Conservation (phyloP, 2,113 vertebrate genomes). For the Epinephelus cyanopodus region DNA sequence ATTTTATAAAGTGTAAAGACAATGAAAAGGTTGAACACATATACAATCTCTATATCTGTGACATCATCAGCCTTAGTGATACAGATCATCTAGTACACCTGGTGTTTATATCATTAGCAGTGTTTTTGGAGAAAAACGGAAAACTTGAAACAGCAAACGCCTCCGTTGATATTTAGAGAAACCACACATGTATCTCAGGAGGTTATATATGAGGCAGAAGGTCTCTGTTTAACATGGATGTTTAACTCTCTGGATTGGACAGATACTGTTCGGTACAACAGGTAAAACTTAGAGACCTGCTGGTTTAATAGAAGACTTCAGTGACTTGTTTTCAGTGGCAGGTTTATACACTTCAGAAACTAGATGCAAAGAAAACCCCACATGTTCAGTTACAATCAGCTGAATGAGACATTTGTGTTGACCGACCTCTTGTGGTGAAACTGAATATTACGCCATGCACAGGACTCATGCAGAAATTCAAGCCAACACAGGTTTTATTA, state of each 20-base stretch:
- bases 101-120: not conserved
- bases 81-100: not conserved
- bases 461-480: not conserved
- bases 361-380: not conserved
- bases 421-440: slow-evolving; percentile 7
- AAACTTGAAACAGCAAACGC: not conserved
- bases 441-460: no score
- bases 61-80: not conserved
- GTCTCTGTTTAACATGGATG: not conserved
- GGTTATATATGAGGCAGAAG: not conserved
- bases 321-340: not conserved
- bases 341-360: not conserved
- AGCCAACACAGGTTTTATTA: not conserved
- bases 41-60: not conserved
- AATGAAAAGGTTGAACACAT: not conserved
- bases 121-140: not conserved
- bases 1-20: no score
- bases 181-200: not conserved
- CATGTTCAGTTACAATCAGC: not conserved
- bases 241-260: not conserved
- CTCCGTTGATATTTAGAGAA: not conserved
- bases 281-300: not conserved
- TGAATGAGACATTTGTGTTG: not conserved
- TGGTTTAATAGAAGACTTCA: no score
- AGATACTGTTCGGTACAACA: not conserved